Evolutionary conservation across 1,140 invertebrate species (phyloP).

Genomic region (Drosophila rufa): DNA sequence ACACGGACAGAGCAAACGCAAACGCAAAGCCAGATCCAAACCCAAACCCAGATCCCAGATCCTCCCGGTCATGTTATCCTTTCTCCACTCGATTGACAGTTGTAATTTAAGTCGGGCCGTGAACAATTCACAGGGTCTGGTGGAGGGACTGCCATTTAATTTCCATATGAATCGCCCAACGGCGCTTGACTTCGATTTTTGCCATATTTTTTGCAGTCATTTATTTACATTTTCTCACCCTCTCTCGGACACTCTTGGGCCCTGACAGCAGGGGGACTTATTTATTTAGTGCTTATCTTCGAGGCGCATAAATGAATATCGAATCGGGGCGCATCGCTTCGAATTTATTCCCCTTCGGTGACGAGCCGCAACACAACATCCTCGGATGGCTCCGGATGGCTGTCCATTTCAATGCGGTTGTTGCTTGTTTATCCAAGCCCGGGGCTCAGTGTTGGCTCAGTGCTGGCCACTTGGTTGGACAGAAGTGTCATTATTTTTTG

Average conservation of each 20-base stretch:
- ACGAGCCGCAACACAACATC: slow-evolving; percentile 39
- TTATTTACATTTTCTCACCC: slow-evolving; percentile 76
- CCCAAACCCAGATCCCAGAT: not conserved
- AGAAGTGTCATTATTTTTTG: not conserved
- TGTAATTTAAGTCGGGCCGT: slow-evolving; percentile 69
- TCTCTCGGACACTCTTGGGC: not conserved
- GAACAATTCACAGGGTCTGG: slow-evolving; percentile 60
- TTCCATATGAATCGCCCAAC: slow-evolving; percentile 53
- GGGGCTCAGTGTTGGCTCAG: slow-evolving; percentile 14
- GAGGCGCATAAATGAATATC: slow-evolving; percentile 81
- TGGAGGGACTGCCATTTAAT: slow-evolving; percentile 50
- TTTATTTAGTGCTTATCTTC: slow-evolving; percentile 82
- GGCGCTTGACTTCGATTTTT: slow-evolving; percentile 52
- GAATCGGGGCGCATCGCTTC: slow-evolving; percentile 63
- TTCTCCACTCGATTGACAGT: slow-evolving; percentile 67
- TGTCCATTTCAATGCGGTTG: slow-evolving; percentile 66
- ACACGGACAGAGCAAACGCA: slow-evolving; percentile 30
- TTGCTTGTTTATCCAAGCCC: slow-evolving; percentile 58
- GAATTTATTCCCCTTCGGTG: slow-evolving; percentile 69
- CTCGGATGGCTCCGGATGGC: slow-evolving; percentile 6
- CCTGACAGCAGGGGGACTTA: slow-evolving; percentile 46
- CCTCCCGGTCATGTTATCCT: slow-evolving; percentile 29
- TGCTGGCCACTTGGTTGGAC: slow-evolving; percentile 10
- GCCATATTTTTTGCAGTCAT: slow-evolving; percentile 76
- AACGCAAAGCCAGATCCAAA: not conserved